Percentiles rank a stretch among this genome's conserved stretches.
Evolutionary conservation across 2,113 vertebrate species (phyloP).

Genomic region (Elaphurus davidianus): DNA sequence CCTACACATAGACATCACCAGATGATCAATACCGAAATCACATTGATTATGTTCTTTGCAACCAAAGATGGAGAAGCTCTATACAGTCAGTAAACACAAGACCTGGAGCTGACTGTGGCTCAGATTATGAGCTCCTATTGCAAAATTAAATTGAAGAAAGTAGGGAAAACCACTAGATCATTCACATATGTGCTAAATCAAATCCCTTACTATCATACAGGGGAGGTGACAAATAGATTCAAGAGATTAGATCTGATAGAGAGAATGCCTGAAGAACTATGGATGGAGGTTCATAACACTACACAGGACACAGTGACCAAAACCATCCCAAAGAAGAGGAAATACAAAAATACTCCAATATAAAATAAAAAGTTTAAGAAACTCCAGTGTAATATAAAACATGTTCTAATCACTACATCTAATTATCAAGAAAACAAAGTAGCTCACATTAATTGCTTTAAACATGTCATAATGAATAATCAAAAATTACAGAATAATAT

Average conservation of each 20-base stretch:
- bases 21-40: background rate
- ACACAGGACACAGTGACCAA: background rate
- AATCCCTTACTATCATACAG: background rate
- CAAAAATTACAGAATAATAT: background rate
- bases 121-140: background rate
- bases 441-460: constrained; percentile 33
- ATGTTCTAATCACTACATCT: constrained; percentile 1
- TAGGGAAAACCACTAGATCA: background rate
- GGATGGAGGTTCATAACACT: background rate
- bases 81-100: background rate
- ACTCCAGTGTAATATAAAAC: background rate
- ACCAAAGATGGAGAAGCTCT: background rate
- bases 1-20: background rate
- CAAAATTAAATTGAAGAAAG: background rate
- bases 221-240: background rate
- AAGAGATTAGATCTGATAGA: background rate
- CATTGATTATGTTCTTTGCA: background rate
- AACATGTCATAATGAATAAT: constrained; percentile 41
- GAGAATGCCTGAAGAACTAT: background rate
- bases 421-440: constrained; percentile 47
- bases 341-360: background rate
- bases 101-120: background rate
- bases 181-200: background rate
- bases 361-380: background rate
- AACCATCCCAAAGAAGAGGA: background rate